These are phyloP conservation scores for Myotis planiceps DNA, from an alignment of 2,797 vertebrate genomes.

Conservation along the genomic window DNA sequence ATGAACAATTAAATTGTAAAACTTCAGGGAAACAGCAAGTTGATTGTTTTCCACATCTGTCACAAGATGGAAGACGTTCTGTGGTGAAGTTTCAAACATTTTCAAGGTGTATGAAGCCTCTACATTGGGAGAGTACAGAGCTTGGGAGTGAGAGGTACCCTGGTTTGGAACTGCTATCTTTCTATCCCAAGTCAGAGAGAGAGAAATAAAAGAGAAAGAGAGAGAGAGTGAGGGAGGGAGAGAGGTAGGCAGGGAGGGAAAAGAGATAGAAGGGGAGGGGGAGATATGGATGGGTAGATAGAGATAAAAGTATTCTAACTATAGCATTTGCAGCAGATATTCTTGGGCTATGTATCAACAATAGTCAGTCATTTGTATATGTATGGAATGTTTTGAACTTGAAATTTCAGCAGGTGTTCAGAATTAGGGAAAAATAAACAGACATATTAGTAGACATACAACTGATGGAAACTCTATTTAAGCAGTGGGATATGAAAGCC, in stretches of 20 bases:
- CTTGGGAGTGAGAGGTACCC: neutral
- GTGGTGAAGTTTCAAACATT: neutral
- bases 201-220: neutral
- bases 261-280: neutral
- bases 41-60: neutral
- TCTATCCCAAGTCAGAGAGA: neutral
- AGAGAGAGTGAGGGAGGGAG: neutral
- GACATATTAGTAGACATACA: neutral
- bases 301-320: neutral
- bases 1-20: neutral
- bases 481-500: neutral
- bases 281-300: neutral
- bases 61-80: neutral
- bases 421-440: neutral
- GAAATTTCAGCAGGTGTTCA: neutral
- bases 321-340: neutral
- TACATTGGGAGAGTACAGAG: neutral
- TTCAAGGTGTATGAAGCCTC: neutral
- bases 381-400: neutral
- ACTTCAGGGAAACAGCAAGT: neutral
- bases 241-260: neutral
- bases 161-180: neutral
- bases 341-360: neutral
- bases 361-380: neutral
- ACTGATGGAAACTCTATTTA: neutral